Conservation (phyloP, 2,797 vertebrate species). For the Glossophaga mutica region DNA sequence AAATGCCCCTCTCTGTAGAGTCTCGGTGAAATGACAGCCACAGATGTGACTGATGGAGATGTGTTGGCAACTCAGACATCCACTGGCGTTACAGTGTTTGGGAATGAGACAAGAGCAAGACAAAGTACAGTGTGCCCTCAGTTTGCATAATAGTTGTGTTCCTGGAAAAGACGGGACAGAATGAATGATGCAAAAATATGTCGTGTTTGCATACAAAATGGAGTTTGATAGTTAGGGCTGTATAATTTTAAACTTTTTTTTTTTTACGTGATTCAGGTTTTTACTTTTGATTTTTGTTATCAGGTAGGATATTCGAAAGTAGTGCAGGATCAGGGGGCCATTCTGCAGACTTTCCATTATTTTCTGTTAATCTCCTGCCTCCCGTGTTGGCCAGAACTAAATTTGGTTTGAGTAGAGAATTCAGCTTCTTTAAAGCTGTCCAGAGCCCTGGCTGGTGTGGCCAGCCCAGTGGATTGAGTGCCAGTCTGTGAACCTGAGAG, state of each 20-base stretch:
- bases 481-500: too few species aligned
- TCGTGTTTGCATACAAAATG: not conserved
- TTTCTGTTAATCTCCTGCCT: not conserved
- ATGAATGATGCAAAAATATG: not conserved
- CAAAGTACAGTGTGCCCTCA: not conserved
- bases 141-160: not conserved
- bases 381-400: not conserved
- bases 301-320: not conserved
- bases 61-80: not conserved
- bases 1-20: not conserved
- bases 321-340: not conserved
- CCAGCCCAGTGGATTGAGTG: too few species aligned
- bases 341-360: not conserved
- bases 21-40: not conserved
- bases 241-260: not conserved
- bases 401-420: not conserved
- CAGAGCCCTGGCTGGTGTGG: not conserved
- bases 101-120: constrained; percentile 13
- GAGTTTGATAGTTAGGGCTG: not conserved
- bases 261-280: not conserved
- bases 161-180: not conserved
- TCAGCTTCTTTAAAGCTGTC: not conserved
- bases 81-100: not conserved
- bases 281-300: not conserved
- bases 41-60: not conserved